Evolutionary conservation across 37 sponge, comb jelly and placozoan genomes (phyloP).

Genomic region (Crambe crambe): DNA sequence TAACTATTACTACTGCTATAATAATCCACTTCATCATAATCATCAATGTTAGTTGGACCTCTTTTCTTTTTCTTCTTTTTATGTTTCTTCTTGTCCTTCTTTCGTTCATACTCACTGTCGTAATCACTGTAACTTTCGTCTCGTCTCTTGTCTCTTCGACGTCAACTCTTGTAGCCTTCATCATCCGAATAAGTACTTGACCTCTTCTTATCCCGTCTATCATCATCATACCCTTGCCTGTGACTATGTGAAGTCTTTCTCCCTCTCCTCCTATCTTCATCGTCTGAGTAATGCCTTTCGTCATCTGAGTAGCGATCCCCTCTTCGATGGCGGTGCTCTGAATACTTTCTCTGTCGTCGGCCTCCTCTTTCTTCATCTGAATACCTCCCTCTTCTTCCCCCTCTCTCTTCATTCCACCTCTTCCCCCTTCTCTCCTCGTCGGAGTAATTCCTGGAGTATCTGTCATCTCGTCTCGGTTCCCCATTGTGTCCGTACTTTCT

Average conservation of each 20-base stretch:
- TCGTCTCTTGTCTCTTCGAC: background rate
- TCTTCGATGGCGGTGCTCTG: background rate
- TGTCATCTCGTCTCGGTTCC: too few species aligned
- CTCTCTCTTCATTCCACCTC: background rate
- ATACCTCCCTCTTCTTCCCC: background rate
- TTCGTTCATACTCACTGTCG: constrained; percentile 13
- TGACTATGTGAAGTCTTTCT: background rate
- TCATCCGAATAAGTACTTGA: constrained; percentile 30
- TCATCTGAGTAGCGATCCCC: constrained; percentile 5
- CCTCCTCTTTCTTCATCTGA: constrained; percentile 4
- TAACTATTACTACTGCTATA: constrained; percentile 10
- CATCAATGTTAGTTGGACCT: constrained; percentile 59
- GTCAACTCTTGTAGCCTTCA: background rate
- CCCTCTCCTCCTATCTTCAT: constrained; percentile 29
- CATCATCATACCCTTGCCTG: background rate
- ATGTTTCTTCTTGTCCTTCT: constrained; percentile 11
- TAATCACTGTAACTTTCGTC: constrained; percentile 16
- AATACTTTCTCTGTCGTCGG: background rate
- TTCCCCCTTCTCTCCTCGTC: background rate
- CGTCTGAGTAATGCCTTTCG: constrained; percentile 14
- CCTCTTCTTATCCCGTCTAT: background rate
- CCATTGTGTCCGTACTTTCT: too few species aligned
- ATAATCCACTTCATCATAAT: constrained; percentile 32
- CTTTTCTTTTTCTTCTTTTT: constrained; percentile 10
- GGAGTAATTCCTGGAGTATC: too few species aligned